These are phyloP conservation scores for Thaleichthys pacificus DNA, from an alignment of 2,797 vertebrate species.

Conservation along the genomic window DNA sequence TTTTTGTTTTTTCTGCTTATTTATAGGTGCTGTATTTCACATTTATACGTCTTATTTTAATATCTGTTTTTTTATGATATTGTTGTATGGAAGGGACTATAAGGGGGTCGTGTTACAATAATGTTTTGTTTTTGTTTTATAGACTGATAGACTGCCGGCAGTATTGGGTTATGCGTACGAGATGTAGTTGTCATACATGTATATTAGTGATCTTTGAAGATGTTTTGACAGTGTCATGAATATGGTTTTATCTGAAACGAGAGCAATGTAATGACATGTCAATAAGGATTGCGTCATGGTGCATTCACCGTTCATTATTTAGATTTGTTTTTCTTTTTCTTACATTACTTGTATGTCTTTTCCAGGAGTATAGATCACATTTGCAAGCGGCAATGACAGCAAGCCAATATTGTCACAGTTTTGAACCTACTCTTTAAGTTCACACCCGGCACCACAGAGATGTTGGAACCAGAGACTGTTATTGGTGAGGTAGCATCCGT, in stretches of 20 bases:
- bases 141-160: constrained; percentile 95
- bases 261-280: constrained; percentile 73
- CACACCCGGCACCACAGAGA: background rate
- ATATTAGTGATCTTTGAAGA: constrained; percentile 87
- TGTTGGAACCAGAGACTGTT: background rate
- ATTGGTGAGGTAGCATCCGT: background rate
- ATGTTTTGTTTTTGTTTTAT: constrained; percentile 55
- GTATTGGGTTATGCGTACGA: constrained; percentile 95
- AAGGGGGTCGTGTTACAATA: constrained; percentile 86
- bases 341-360: background rate
- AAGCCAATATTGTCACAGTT: background rate
- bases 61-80: constrained; percentile 39
- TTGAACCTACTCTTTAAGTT: background rate
- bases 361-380: constrained; percentile 9
- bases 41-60: constrained; percentile 75
- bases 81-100: constrained; percentile 84
- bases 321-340: background rate
- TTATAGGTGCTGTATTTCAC: constrained; percentile 94
- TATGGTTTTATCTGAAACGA: constrained; percentile 77
- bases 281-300: constrained; percentile 75
- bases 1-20: constrained; percentile 89
- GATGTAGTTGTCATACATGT: constrained; percentile 91
- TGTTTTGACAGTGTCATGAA: constrained; percentile 85
- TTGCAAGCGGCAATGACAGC: background rate
- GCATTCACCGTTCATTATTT: constrained; percentile 42